phyloP scores from a whole-genome alignment of 2,797 vertebrate species.

The Molossus alvarezi region DNA sequence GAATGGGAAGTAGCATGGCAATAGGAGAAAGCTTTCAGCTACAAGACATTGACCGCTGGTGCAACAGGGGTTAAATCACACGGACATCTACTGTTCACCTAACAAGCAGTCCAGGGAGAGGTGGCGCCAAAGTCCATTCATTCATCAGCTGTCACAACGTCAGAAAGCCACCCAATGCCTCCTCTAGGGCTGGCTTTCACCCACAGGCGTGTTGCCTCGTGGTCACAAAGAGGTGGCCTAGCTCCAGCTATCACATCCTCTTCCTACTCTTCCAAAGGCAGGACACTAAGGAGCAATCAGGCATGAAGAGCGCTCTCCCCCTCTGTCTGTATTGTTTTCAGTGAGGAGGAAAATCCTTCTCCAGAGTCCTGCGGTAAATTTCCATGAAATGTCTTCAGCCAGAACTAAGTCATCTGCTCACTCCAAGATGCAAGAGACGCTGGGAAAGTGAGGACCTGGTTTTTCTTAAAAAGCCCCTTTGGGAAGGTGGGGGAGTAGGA shows the following conservation, averaged over 20 bases:
- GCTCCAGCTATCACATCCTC: not conserved
- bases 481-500: not conserved
- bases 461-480: not conserved
- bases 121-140: not conserved
- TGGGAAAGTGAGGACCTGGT: not conserved
- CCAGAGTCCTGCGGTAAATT: not conserved
- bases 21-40: not conserved
- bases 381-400: not conserved
- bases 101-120: not conserved
- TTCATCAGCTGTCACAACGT: not conserved
- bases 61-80: not conserved
- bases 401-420: constrained; percentile 19
- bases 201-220: not conserved
- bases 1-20: not conserved
- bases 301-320: not conserved
- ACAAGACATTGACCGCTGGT: not conserved
- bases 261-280: not conserved
- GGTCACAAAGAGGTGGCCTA: not conserved
- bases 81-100: not conserved
- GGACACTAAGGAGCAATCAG: not conserved
- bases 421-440: not conserved
- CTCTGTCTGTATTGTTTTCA: not conserved
- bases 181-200: not conserved
- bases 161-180: not conserved
- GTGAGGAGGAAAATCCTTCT: not conserved